Conservation (phyloP, 2,797 vertebrate species). For the Kryptopterus vitreolus region DNA sequence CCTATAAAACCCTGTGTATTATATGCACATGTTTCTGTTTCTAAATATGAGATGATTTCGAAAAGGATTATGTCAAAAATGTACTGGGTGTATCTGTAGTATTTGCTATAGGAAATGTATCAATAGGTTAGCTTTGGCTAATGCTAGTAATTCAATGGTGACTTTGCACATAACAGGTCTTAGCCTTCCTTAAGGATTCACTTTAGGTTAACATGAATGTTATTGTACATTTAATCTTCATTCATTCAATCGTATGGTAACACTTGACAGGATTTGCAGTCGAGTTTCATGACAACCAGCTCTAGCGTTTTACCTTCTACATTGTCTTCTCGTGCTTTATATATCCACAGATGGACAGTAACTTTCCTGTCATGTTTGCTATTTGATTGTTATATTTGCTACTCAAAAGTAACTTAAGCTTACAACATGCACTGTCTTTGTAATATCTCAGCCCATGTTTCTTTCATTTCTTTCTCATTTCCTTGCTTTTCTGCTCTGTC, state of each 20-base stretch:
- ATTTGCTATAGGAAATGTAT: not conserved
- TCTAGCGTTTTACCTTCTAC: not conserved
- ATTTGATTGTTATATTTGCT: not conserved
- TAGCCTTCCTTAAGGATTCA: not conserved
- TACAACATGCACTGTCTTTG: not conserved
- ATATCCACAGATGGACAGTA: not conserved
- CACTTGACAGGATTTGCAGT: not conserved
- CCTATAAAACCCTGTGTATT: not conserved
- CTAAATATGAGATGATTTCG: not conserved
- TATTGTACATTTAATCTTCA: not conserved
- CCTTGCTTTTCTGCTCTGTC: not conserved
- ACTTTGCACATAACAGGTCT: not conserved
- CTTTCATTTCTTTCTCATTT: constrained; percentile 13
- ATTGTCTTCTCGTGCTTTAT: not conserved
- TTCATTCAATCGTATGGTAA: no score
- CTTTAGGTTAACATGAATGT: not conserved
- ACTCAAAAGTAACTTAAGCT: not conserved
- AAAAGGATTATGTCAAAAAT: not conserved
- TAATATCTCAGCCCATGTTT: not conserved
- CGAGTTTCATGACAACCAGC: not conserved
- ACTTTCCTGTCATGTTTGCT: not conserved
- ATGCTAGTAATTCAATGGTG: no score
- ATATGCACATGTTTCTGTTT: not conserved
- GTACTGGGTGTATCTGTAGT: not conserved
- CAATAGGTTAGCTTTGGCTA: not conserved